Evolutionary conservation across 2,888 invertebrate species (phyloP).

Genomic region (Erebia palarica): DNA sequence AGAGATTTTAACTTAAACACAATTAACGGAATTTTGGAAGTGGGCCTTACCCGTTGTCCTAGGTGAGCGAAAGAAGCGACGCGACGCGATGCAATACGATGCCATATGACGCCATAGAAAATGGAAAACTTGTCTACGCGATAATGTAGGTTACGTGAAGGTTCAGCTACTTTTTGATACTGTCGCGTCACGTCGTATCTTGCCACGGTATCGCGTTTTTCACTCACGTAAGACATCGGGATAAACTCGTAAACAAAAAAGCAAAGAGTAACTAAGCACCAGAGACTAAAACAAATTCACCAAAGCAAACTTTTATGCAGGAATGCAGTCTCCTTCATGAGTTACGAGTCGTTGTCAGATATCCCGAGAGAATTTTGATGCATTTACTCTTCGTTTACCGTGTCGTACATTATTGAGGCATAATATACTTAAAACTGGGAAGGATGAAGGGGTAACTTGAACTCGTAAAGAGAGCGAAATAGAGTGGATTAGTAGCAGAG

Average conservation of each 20-base stretch:
- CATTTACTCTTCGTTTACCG: constrained; percentile 13
- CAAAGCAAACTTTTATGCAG: constrained; percentile 42
- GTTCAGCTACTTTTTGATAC: too few relatives aligned
- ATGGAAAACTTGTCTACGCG: too few relatives aligned
- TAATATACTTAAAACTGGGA: not conserved
- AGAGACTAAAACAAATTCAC: constrained; percentile 27
- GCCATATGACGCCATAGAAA: too few relatives aligned
- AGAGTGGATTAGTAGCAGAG: not conserved
- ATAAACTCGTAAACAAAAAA: constrained; percentile 3
- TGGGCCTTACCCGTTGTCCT: too few relatives aligned
- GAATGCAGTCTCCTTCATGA: constrained; percentile 43
- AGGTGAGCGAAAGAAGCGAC: too few relatives aligned
- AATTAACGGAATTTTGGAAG: too few relatives aligned
- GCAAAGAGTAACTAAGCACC: constrained; percentile 31
- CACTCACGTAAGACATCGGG: too few relatives aligned
- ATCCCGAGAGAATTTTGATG: constrained; percentile 1
- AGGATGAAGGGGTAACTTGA: constrained; percentile 2
- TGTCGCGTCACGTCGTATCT: not conserved
- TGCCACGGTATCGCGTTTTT: not conserved
- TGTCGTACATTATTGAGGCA: constrained; percentile 4
- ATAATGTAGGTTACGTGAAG: too few relatives aligned
- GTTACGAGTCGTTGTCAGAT: constrained; percentile 1
- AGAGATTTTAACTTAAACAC: too few relatives aligned
- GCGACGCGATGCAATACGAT: too few relatives aligned
- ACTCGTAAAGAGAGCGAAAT: constrained; percentile 2